Conservation (phyloP, 2,888 invertebrate genomes). For the Drosophila suboccidentalis region DNA sequence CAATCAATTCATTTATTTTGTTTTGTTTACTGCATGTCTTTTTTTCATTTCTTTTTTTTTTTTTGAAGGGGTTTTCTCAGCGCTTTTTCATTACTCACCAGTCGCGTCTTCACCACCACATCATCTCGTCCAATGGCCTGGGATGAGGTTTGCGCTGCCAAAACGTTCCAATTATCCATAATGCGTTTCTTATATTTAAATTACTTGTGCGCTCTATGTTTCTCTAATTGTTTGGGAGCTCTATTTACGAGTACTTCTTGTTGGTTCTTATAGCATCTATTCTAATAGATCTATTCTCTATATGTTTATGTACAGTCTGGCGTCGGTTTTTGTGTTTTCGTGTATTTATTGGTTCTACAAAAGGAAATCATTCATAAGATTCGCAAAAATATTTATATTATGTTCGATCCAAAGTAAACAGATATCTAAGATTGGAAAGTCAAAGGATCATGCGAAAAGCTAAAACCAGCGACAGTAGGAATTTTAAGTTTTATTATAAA, state of each 20-base stretch:
- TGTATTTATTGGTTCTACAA: conserved; percentile 57
- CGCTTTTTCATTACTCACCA: conserved; percentile 74
- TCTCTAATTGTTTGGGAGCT: conserved; percentile 22
- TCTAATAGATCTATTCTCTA: conserved; percentile 38
- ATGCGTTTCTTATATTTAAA: conserved; percentile 36
- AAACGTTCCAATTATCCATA: conserved; percentile 91
- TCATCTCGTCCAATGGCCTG: conserved; percentile 90
- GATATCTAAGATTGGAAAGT: neutral
- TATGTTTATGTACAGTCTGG: conserved; percentile 13
- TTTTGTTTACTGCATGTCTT: conserved; percentile 64
- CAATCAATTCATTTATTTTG: conserved; percentile 54
- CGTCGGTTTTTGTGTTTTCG: conserved; percentile 47
- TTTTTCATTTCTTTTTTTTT: conserved; percentile 6
- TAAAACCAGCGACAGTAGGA: too few species aligned
- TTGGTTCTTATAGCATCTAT: conserved; percentile 29
- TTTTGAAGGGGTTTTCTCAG: conserved; percentile 11
- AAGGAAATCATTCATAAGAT: conserved; percentile 53
- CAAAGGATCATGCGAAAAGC: neutral
- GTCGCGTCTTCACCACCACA: conserved; percentile 78
- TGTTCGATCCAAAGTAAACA: neutral
- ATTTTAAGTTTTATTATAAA: too few species aligned
- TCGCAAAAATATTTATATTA: conserved; percentile 1
- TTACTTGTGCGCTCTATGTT: conserved; percentile 20
- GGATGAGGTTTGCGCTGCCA: conserved; percentile 88
- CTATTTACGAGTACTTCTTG: conserved; percentile 1